phyloP scores from a whole-genome alignment of 2,888 invertebrate genomes.

The Drosophila mimica region DNA sequence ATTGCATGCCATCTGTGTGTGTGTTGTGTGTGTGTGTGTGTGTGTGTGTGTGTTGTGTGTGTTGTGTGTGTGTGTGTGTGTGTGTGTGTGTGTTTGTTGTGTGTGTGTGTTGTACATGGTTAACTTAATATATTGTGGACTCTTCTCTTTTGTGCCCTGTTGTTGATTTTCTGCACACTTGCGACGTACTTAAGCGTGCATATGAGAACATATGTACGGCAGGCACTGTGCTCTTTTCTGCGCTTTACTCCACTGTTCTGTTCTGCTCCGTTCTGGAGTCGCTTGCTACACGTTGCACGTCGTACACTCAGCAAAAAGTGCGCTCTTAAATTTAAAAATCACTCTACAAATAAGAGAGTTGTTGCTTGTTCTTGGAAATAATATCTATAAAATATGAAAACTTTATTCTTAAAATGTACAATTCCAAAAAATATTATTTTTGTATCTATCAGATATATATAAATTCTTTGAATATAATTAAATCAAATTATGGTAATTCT shows the following conservation, averaged over 20 bases:
- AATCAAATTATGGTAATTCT: too few species aligned
- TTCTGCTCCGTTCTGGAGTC: slow-evolving; percentile 7
- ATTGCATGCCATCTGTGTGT: neutral
- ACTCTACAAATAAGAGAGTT: neutral
- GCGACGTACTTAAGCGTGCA: slow-evolving; percentile 68
- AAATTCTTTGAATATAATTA: too few species aligned
- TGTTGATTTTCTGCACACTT: slow-evolving; percentile 49
- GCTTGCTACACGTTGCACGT: slow-evolving; percentile 8
- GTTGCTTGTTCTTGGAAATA: neutral
- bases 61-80: neutral
- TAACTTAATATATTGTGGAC: slow-evolving; percentile 72
- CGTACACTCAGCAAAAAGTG: neutral
- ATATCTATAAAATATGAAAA: too few species aligned
- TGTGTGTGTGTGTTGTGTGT: neutral
- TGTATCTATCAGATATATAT: too few species aligned
- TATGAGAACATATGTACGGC: slow-evolving; percentile 54
- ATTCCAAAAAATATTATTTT: too few species aligned
- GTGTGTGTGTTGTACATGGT: slow-evolving; percentile 23
- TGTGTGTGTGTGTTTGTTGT: neutral
- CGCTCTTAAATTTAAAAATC: neutral
- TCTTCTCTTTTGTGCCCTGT: slow-evolving; percentile 46
- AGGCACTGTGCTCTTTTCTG: slow-evolving; percentile 7
- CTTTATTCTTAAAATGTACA: too few species aligned
- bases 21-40: neutral
- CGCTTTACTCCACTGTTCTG: neutral